phyloP scores from a whole-genome alignment of 37 sponge, comb jelly and placozoan genomes.

The Tethya wilhelma region DNA sequence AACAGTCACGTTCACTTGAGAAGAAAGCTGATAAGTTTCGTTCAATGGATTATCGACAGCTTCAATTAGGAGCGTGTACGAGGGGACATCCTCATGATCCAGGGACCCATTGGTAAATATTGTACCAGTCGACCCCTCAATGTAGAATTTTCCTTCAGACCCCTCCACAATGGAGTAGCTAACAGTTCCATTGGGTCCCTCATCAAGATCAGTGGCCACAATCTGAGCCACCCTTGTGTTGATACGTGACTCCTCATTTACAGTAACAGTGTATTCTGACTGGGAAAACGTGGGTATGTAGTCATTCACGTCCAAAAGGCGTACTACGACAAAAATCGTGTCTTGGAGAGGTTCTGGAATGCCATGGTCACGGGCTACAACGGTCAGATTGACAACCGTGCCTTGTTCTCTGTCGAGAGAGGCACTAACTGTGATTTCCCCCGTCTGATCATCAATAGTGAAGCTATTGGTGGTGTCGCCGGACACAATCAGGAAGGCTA shows the following conservation, averaged over 20 bases:
- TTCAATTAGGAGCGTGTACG: slow-evolving; percentile 33
- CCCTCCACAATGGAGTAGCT: slow-evolving; percentile 41
- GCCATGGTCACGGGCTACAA: slow-evolving; percentile 65
- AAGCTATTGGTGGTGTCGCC: slow-evolving; percentile 62
- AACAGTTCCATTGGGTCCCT: slow-evolving; percentile 40
- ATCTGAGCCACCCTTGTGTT: slow-evolving; percentile 26
- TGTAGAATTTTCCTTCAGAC: slow-evolving; percentile 20
- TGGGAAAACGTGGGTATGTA: slow-evolving; percentile 59
- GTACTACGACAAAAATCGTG: slow-evolving; percentile 41
- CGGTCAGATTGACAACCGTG: slow-evolving; percentile 12
- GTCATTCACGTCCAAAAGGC: slow-evolving; percentile 68
- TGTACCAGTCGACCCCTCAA: slow-evolving; percentile 40
- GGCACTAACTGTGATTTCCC: slow-evolving; percentile 25
- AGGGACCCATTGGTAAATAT: slow-evolving; percentile 21
- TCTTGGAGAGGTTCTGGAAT: slow-evolving; percentile 50
- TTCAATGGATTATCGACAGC: slow-evolving; percentile 58
- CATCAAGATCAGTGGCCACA: slow-evolving; percentile 60
- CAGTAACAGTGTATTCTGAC: slow-evolving; percentile 1
- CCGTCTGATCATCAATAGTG: slow-evolving; percentile 48
- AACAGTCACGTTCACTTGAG: slow-evolving; percentile 40
- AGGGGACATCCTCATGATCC: slow-evolving; percentile 33
- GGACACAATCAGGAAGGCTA: slow-evolving; percentile 40
- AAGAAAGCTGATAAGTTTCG: slow-evolving; percentile 12
- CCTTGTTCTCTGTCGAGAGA: slow-evolving; percentile 53
- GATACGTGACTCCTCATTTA: slow-evolving; percentile 35